Evolutionary conservation across 2,797 vertebrate genomes (phyloP).

Genomic region (Lindbergichthys nudifrons): DNA sequence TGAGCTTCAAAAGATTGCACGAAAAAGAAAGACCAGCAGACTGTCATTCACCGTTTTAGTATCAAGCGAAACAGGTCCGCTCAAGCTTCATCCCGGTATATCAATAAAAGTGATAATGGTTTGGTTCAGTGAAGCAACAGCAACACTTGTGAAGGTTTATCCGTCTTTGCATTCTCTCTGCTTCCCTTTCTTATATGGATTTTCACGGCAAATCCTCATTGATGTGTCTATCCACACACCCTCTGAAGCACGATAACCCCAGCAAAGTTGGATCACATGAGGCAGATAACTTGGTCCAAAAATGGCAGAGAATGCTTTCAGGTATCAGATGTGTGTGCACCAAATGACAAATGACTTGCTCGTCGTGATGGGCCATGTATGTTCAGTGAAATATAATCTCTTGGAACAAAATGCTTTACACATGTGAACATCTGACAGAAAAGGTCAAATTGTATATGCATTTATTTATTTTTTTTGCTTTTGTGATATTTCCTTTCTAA

Average conservation of each 20-base stretch:
- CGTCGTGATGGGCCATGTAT: background rate
- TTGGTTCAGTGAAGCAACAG: slow-evolving; percentile 5
- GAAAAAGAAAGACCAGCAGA: slow-evolving; percentile 34
- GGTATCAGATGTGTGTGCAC: slow-evolving; percentile 22
- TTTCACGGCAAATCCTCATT: slow-evolving; percentile 52
- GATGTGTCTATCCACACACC: slow-evolving; percentile 48
- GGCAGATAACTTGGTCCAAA: slow-evolving; percentile 28
- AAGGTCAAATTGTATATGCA: background rate
- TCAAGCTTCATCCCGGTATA: slow-evolving; percentile 11
- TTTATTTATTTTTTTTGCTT: background rate
- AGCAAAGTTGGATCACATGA: slow-evolving; percentile 33
- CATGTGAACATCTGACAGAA: background rate
- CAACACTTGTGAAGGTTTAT: slow-evolving; percentile 19
- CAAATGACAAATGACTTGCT: slow-evolving; percentile 9
- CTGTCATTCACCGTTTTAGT: slow-evolving; percentile 34
- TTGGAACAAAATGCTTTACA: background rate
- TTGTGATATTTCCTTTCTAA: background rate
- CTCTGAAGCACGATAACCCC: slow-evolving; percentile 51
- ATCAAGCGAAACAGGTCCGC: slow-evolving; percentile 22
- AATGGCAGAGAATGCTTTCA: slow-evolving; percentile 18
- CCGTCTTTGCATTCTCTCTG: slow-evolving; percentile 24
- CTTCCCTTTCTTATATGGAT: slow-evolving; percentile 43
- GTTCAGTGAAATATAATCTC: slow-evolving; percentile 23
- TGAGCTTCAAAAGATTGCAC: slow-evolving; percentile 46
- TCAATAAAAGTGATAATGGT: slow-evolving; percentile 20